Evolutionary conservation across 2,888 invertebrate genomes (phyloP), one percentile per base, ranked within the genome.

Genomic region (Raillietiella orientalis): DNA sequence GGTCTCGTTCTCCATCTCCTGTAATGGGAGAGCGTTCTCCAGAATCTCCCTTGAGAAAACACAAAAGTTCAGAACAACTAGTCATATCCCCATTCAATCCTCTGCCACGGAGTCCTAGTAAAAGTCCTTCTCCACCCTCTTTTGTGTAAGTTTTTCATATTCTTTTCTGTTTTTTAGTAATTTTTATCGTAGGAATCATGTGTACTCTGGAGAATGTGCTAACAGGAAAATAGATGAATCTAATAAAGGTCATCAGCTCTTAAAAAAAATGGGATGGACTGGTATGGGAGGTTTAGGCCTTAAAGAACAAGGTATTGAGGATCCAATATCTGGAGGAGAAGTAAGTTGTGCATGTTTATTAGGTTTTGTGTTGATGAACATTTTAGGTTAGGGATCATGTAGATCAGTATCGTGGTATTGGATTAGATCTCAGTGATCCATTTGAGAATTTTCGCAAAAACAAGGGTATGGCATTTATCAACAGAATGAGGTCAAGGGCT

Each of bases 191-290:
- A n/a, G n/a, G n/a, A n/a, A n/a, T n/a, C n/a, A n/a, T n/a, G n/a
- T n/a, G n/a, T n/a, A n/a, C n/a, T n/a, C n/a, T n/a, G n/a, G n/a
- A n/a, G n/a, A n/a, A n/a, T n/a, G n/a, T n/a, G n/a, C n/a, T n/a
- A n/a, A n/a, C n/a, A n/a, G n/a, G n/a, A 19, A 19, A n/a, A 8
- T 19, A n/a, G 79, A 82, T 41, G 61, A 75, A 29, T 66, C 66
- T 32, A 93, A 93, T 50, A 87, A 84, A 44, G 93, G 93, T 0
- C 93, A 93, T 50, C 84, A 87, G 50, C 60, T 96, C 52, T 56
- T 93, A 31, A 71, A 69, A 48, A 84, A 84, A 54, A 93, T 96
- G 90, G 93, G 90, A 3, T 96, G 93, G 93, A 65, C 70, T 31
- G 51, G 51, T 11, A 90, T 90, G 20, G 65, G 64, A 21, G 93